Conservation (phyloP, 1,140 invertebrate genomes). For the Heliconius nattereri region DNA sequence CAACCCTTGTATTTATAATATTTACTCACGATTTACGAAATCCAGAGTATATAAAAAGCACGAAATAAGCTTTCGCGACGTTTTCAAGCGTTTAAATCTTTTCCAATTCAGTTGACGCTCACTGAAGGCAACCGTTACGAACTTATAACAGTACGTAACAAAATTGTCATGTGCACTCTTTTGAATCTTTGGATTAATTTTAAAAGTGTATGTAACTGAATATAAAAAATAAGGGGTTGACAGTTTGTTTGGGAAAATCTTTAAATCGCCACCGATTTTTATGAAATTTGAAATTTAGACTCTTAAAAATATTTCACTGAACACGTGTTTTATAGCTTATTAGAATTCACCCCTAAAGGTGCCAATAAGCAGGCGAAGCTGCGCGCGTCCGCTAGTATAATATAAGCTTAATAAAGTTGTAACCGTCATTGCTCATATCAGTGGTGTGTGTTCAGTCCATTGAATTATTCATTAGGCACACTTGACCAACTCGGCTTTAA, state of each 20-base stretch:
- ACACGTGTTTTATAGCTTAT: too few species aligned
- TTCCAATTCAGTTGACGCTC: constrained; percentile 3
- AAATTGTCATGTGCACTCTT: neutral
- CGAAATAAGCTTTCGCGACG: neutral
- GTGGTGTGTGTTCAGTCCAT: constrained; percentile 19
- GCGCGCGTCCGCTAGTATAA: too few species aligned
- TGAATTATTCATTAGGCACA: constrained; percentile 21
- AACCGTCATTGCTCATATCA: constrained; percentile 21
- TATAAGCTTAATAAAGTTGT: constrained; percentile 2
- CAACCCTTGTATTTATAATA: neutral
- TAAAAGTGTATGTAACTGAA: neutral
- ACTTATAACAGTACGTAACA: neutral
- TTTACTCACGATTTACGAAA: neutral
- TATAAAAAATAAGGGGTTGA: too few species aligned
- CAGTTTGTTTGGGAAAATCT: too few species aligned
- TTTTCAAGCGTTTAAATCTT: constrained; percentile 3
- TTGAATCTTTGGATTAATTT: neutral
- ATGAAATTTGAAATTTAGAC: too few species aligned
- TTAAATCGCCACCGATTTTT: too few species aligned
- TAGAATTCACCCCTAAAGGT: too few species aligned
- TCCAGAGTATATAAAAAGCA: neutral
- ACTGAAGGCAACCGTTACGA: neutral
- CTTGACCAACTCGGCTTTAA: constrained; percentile 18
- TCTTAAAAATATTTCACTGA: too few species aligned
- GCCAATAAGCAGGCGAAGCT: too few species aligned